Evolutionary conservation across 2,113 vertebrate genomes (phyloP).

Genomic region (Callospermophilus lateralis): DNA sequence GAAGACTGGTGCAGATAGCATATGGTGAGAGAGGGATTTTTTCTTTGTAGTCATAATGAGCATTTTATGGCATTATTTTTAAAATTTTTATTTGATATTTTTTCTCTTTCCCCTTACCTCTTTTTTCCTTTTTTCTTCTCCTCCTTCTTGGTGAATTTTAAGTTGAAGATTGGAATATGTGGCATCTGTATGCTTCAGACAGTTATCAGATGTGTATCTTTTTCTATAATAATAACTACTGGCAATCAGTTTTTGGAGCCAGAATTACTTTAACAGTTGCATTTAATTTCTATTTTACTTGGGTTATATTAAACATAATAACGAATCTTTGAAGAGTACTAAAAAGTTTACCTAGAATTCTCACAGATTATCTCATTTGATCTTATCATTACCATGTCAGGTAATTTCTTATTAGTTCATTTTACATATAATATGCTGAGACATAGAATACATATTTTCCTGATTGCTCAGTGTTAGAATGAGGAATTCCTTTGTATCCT

Average conservation of each 20-base stretch:
- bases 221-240: neutral
- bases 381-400: slow-evolving; percentile 53
- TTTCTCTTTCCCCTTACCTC: neutral
- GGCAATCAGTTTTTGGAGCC: neutral
- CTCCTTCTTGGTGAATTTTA: neutral
- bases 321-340: slow-evolving; percentile 63
- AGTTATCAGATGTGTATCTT: neutral
- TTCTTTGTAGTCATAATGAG: neutral
- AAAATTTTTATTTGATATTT: neutral
- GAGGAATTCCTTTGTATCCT: neutral
- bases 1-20: neutral
- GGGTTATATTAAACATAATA: slow-evolving; percentile 53
- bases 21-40: neutral
- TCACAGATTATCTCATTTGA: slow-evolving; percentile 65
- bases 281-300: slow-evolving; percentile 59
- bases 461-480: neutral
- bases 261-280: slow-evolving; percentile 35
- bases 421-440: slow-evolving; percentile 41
- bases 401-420: slow-evolving; percentile 46
- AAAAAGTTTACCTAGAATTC: slow-evolving; percentile 65
- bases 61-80: neutral
- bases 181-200: neutral
- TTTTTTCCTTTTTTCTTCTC: neutral
- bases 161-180: neutral
- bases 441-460: slow-evolving; percentile 22